phyloP scores from a whole-genome alignment of 2,113 vertebrate genomes.

The Thinocorus orbignyianus region DNA sequence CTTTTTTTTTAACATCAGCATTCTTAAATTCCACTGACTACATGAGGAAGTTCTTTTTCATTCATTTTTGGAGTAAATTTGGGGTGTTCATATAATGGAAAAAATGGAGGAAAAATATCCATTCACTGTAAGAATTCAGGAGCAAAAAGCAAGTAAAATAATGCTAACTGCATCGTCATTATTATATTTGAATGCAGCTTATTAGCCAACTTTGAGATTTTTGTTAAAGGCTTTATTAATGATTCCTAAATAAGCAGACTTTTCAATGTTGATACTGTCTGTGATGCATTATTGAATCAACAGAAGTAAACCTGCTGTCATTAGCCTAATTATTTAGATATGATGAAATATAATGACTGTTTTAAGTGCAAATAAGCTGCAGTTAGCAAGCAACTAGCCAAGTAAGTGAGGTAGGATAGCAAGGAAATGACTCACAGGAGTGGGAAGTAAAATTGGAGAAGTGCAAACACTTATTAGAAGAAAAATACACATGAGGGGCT shows the following conservation, averaged over 20 bases:
- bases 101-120: neutral
- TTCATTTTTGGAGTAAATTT: neutral
- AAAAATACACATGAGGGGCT: neutral
- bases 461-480: neutral
- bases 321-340: constrained; percentile 38
- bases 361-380: constrained; percentile 35
- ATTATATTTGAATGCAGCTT: neutral
- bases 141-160: neutral
- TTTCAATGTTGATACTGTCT: neutral
- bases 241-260: neutral
- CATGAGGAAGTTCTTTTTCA: neutral
- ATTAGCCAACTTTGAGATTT: neutral
- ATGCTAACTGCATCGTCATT: neutral
- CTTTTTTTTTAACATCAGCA: neutral
- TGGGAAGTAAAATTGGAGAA: neutral
- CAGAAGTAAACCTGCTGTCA: constrained; percentile 35
- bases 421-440: neutral
- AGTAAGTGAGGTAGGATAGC: neutral
- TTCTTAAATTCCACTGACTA: neutral
- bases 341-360: neutral
- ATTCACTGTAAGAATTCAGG: neutral
- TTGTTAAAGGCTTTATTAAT: constrained; percentile 20
- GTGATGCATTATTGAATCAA: constrained; percentile 28
- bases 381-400: neutral
- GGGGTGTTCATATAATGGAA: neutral